phyloP scores from a whole-genome alignment of 35 echinoderm and acorn worm genomes.

The Eucidaris tribuloides region DNA sequence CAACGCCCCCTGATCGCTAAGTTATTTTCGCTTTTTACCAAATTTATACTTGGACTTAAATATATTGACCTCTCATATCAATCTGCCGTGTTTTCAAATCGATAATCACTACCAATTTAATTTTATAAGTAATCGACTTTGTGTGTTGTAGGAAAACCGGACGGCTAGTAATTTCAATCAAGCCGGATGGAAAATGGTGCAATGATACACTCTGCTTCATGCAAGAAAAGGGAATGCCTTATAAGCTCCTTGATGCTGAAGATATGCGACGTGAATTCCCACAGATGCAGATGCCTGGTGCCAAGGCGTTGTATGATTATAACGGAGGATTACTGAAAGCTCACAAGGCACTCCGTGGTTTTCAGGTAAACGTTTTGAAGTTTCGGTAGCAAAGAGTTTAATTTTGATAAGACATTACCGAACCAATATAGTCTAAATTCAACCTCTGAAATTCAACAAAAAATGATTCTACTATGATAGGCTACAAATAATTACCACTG shows the following conservation, averaged over 20 bases:
- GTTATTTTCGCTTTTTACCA: no score
- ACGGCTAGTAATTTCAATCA: not conserved
- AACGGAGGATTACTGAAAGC: slow-evolving; percentile 56
- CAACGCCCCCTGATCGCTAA: no score
- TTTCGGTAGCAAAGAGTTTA: no score
- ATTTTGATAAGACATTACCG: no score
- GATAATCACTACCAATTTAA: no score
- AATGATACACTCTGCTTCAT: no score
- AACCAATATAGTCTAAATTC: not conserved
- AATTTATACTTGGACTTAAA: no score
- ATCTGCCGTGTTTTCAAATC: no score
- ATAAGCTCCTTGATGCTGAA: not conserved
- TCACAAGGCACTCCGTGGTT: slow-evolving; percentile 28
- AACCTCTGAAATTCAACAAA: not conserved
- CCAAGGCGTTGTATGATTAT: slow-evolving; percentile 21
- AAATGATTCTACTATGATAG: not conserved
- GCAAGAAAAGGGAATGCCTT: not conserved
- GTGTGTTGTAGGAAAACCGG: not conserved
- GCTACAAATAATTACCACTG: not conserved
- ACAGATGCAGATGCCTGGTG: no score
- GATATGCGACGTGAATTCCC: not conserved
- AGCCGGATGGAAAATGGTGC: not conserved
- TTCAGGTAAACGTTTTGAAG: slow-evolving; percentile 60
- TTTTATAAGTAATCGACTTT: no score
- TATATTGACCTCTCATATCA: no score